Evolutionary conservation across 2,888 invertebrate genomes (phyloP).

Genomic region (Ligdia adustata): DNA sequence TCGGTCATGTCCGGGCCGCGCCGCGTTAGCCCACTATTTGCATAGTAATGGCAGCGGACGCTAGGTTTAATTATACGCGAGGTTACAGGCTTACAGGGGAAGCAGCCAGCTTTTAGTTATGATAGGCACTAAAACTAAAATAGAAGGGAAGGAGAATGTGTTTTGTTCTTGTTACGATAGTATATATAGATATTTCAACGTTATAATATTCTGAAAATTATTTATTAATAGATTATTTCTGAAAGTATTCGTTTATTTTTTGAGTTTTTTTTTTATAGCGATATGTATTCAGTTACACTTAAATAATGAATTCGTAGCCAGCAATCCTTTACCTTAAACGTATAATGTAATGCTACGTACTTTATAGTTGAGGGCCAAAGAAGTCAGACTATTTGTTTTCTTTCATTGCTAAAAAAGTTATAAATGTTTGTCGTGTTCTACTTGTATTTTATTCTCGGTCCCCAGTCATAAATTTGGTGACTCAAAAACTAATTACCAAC

Average conservation of each 20-base stretch:
- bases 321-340: too few relatives aligned
- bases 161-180: slow-evolving; percentile 21
- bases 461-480: slow-evolving; percentile 9
- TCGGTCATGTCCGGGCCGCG: slow-evolving; percentile 59
- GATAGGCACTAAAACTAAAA: slow-evolving; percentile 15
- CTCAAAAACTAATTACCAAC: slow-evolving; percentile 23
- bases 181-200: too few relatives aligned
- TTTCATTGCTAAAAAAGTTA: too few relatives aligned
- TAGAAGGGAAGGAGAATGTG: slow-evolving; percentile 25
- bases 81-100: slow-evolving; percentile 32
- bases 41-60: slow-evolving; percentile 69
- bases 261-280: too few relatives aligned
- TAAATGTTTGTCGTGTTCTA: slow-evolving; percentile 24
- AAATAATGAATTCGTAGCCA: too few relatives aligned
- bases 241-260: too few relatives aligned
- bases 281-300: too few relatives aligned
- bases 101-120: slow-evolving; percentile 7
- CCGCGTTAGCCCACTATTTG: slow-evolving; percentile 67
- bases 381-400: too few relatives aligned
- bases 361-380: too few relatives aligned
- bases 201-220: too few relatives aligned
- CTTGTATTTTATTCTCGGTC: neutral
- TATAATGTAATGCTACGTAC: too few relatives aligned
- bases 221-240: too few relatives aligned
- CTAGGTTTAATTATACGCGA: slow-evolving; percentile 63